A percentile compares a stretch with the other conserved stretches of the same genome.
These are phyloP conservation scores for Athene cunicularia DNA, from an alignment of 2,113 vertebrate genomes.

Conservation along the genomic window DNA sequence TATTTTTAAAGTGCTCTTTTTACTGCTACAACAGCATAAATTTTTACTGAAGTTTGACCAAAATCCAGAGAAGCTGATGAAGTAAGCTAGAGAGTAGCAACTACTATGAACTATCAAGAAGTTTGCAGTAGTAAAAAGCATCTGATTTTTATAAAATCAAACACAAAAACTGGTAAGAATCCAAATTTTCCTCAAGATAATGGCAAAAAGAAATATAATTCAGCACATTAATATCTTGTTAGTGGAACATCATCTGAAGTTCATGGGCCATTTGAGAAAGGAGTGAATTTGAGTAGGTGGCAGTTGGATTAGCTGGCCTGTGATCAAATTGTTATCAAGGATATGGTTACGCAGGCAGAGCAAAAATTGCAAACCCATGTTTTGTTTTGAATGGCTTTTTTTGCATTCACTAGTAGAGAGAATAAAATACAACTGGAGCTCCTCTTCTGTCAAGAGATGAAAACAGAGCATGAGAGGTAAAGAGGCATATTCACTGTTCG, in stretches of 20 bases:
- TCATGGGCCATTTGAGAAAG: neutral
- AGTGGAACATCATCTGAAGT: neutral
- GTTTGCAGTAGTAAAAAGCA: neutral
- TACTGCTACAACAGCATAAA: neutral
- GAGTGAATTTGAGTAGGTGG: neutral
- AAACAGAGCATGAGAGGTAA: neutral
- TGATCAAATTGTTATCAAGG: neutral
- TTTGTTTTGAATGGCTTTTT: neutral
- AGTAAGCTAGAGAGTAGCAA: neutral
- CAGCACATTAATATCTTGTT: rapidly evolving
- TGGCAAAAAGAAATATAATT: neutral
- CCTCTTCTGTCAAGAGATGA: neutral
- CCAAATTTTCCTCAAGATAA: neutral
- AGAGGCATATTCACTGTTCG: neutral
- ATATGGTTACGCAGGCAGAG: neutral
- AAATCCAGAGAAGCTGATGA: neutral
- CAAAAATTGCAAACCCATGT: rapidly evolving
- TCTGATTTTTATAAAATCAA: neutral
- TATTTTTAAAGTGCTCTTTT: neutral
- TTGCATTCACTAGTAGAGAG: neutral
- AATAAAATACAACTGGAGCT: neutral
- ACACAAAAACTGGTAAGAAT: neutral
- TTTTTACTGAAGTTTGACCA: neutral
- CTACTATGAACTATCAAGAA: neutral
- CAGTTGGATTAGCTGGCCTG: neutral